Base-by-base conservation (phyloP, 2,113 vertebrate species). In the Callocephalon fimbriatum region DNA sequence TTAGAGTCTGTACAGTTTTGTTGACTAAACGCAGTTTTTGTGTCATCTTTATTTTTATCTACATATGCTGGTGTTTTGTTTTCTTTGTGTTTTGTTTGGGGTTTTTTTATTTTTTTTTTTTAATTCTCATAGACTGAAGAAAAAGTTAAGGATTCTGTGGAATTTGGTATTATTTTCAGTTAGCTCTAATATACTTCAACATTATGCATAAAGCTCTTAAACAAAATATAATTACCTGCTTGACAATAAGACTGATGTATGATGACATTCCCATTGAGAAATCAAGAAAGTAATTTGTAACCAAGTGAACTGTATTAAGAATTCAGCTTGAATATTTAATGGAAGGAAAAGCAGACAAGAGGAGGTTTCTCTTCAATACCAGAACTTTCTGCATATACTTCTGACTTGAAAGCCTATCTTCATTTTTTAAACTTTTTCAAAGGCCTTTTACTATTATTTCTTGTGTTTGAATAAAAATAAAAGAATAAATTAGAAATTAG, bases 231-330 rank as follows among this genome's bases (percentile, higher is more conserved):
- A 75, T 77, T 78, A 76, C 38, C 75, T 94, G 38, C 67, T 85
- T 86, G 65, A 80, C 79, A 91, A 40, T 85, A 88, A 51, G 35
- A 74, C 21, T 86, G 84, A 83, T 82, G 42, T 79, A 53, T 53
- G 67, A 76, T 86, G 61, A 35, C 80, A 89, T 75, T 94, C 45
- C 88, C 77, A 51, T 83, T 88, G 88, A 95, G 86, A 92, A 93
- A 94, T 90, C 80, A 93, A 75, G 47, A 88, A 58, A 27, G 12
- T 68, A 93, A 58, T 78, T 94, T 95, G 51, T 78, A 87, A 88
- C 53, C 54, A 90, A 84, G 58, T 77, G 40, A 89, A 91, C 95
- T 91, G 63, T 63, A 62, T 66, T 83, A 83, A 75, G 54, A 77
- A 79, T 90, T 94, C 45, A 79, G 4, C 19, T 82, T 65, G 66